These are phyloP conservation scores for Theretra japonica DNA, from an alignment of 2,888 invertebrate species.

Conservation along the genomic window DNA sequence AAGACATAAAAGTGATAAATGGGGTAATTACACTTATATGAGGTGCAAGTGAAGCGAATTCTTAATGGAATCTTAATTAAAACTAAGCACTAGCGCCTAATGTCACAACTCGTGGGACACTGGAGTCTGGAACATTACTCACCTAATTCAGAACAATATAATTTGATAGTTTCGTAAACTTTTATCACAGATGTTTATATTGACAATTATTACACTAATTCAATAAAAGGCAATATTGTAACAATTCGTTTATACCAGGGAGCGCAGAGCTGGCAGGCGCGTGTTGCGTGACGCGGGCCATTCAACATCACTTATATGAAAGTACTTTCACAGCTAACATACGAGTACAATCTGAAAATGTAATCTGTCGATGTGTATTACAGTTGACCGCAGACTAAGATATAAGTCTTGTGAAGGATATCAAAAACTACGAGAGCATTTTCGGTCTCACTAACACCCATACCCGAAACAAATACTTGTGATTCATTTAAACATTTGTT, in stretches of 20 bases:
- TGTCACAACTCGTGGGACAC: background rate
- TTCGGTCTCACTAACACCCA: no score
- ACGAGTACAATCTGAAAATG: background rate
- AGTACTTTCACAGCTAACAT: background rate
- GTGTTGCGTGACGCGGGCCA: background rate
- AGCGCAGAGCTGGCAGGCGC: background rate
- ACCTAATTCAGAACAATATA: no score
- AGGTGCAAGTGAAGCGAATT: background rate
- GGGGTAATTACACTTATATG: background rate
- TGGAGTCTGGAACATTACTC: no score
- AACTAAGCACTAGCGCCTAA: background rate
- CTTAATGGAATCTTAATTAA: background rate
- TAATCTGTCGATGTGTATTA: background rate
- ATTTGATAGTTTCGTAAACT: no score
- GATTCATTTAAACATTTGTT: no score
- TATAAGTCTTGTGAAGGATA: no score
- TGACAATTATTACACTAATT: background rate
- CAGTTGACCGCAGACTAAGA: no score
- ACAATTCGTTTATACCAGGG: background rate
- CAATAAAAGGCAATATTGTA: background rate
- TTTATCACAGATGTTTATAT: background rate
- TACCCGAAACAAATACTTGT: no score
- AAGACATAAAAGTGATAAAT: background rate
- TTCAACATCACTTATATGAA: background rate
- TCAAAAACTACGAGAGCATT: no score